phyloP scores from a whole-genome alignment of 30 jellyfish, hydroid and myxozoan genomes.

The Phacellophora camtschatica region DNA sequence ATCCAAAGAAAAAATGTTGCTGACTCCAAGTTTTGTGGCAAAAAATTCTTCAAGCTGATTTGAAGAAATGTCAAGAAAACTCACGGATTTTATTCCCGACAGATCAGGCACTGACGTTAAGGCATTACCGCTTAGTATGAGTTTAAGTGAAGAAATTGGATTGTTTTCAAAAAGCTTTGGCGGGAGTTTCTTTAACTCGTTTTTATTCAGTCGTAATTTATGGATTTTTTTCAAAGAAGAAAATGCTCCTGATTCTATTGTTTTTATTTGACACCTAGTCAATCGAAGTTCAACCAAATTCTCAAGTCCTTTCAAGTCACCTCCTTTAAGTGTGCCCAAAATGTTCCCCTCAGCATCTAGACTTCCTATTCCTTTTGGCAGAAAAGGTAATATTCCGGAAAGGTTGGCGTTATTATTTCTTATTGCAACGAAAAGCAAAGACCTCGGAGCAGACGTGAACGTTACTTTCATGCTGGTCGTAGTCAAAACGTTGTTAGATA shows the following conservation, averaged over 20 bases:
- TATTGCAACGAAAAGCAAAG: neutral
- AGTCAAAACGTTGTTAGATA: neutral
- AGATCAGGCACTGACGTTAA: neutral
- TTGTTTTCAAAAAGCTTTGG: neutral
- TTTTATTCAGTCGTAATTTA: neutral
- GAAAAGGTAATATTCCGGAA: neutral
- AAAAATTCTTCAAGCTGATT: neutral
- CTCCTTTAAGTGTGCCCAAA: neutral
- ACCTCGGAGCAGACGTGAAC: neutral
- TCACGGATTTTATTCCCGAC: neutral
- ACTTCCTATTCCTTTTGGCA: neutral
- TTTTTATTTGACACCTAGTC: neutral
- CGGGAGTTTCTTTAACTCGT: neutral
- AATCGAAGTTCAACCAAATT: neutral
- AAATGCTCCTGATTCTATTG: conserved; percentile 7
- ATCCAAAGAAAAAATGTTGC: neutral
- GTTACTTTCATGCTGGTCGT: neutral
- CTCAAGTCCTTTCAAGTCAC: neutral
- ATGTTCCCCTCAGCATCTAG: neutral
- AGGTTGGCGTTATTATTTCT: neutral
- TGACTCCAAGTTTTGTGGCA: neutral
- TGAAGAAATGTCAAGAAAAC: neutral
- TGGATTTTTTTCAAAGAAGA: neutral
- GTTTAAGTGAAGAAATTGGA: neutral
- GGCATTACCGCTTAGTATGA: neutral